Base-by-base conservation (phyloP, 2,888 invertebrate species). In the Copidosoma aretas region DNA sequence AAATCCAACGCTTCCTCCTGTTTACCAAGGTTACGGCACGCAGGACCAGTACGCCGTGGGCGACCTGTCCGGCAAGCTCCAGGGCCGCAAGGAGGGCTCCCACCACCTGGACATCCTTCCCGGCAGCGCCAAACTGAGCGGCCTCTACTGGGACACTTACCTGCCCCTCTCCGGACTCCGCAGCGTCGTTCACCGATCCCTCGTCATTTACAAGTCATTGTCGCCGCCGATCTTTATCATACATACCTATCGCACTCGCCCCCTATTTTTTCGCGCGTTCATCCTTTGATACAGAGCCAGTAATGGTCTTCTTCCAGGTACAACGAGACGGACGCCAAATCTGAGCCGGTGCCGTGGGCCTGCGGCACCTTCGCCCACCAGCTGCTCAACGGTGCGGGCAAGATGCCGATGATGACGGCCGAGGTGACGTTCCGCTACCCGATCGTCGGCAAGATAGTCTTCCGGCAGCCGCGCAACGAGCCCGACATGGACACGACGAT, bases 1-100 rank as follows among this genome's bases (percentile, higher is more conserved):
- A n/a, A n/a, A n/a, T n/a, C 32, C 32, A 32, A 32, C 32, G 3
- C 32, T 5, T 32, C 8, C 4, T 32, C 8, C 32, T 32, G 32
- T 32, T 3, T 32, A 32, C 32, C n/a, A n/a, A 90, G 90, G 91
- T 22, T 87, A 89, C 76, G 94, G 93, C 46, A 93, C 94, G 0
- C 94, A 94, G 81, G 95, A 97, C 82, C 93, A 93, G 82, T 97
- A 96, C 79, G 91, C 94, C 1, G 86, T 95, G 3, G 97, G 97
- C 0, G 96, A 97, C 80, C 84, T 97, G 15, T 91, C 93, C 64
- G 95, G 95, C 22, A 97, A 97, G 84, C 88, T 91, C 73, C 90
- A 92, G 74, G 89, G 88, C 17, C 87, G 91, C 67, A 92, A 92
- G 49, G 89, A 90, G 77, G 88, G 89, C 74, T 85, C 89, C 57